Base-by-base conservation (phyloP, 2,113 vertebrate species). In the Alexandromys fortis region DNA sequence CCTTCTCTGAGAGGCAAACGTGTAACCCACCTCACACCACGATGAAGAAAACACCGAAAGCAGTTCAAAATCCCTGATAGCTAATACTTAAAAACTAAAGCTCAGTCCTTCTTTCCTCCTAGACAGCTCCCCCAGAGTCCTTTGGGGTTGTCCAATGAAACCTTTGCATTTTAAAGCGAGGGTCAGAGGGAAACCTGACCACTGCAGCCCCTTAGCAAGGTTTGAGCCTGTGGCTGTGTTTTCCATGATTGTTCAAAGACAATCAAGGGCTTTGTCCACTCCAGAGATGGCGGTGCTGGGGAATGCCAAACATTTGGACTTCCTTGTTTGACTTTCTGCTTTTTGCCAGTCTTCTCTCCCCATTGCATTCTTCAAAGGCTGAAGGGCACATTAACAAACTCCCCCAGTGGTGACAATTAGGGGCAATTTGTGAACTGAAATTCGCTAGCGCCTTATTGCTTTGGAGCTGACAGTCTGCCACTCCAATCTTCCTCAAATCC, bases 241-340 rank as follows among this genome's bases (percentile, higher is more conserved):
- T 42, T 68, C 94, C 28, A 2, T 4, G n/a, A 16, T 38, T 67
- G 90, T 68, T 96, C 91, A 94, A 52, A 87, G 89, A 75, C 94
- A 10, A 82, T 67, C 89, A 86, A 92, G 72, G 94, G 91, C 96
- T 97, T 95, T 97, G 92, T 94, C 81, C 9, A 42, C 61, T 86
- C 33, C 7, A 93, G 77, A 79, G 92, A 47, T 30, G 5, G 92
- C 14, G 33, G 33, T 92, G 13, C 92, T 17, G 90, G 86, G 92
- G 97, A 97, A 96, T 97, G 96, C 63, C 9, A 97, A 96, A 77
- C 75, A 97, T 96, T 95, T 81, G 68, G 91, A n/a, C 79, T 89
- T 87, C 58, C 90, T 91, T 96, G 97, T 97, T 98, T 96, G 96
- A 86, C 93, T 97, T 97, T 97, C 96, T 95, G 21, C 96, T 96